These are phyloP conservation scores for Aricia artaxerxes DNA, from an alignment of 2,888 invertebrate species.

Conservation along the genomic window DNA sequence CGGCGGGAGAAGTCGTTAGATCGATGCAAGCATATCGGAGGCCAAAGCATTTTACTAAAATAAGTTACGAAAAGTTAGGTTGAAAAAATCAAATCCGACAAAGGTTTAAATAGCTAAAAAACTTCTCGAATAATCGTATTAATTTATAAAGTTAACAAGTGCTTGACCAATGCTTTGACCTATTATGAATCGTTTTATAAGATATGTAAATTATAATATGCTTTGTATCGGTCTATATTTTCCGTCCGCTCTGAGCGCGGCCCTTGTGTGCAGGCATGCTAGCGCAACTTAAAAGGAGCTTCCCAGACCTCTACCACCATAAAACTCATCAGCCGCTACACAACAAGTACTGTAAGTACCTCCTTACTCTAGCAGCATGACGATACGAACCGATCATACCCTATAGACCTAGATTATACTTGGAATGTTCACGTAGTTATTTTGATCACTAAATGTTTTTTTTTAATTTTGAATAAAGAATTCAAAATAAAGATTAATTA, in stretches of 20 bases:
- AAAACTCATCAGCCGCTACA: slow-evolving; percentile 89
- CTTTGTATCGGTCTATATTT: slow-evolving; percentile 32
- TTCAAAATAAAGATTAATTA: background rate
- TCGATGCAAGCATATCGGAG: slow-evolving; percentile 32
- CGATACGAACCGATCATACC: slow-evolving; percentile 35
- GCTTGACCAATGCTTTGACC: background rate
- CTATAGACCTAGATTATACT: slow-evolving; percentile 22
- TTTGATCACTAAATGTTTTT: background rate
- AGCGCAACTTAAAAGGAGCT: slow-evolving; percentile 93
- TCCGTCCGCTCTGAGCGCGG: slow-evolving; percentile 75
- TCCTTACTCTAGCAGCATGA: slow-evolving; percentile 54
- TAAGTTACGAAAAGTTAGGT: background rate
- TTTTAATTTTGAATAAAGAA: background rate
- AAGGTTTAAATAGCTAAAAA: background rate
- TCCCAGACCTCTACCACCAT: slow-evolving; percentile 90
- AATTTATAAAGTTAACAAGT: background rate
- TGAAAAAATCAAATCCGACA: background rate
- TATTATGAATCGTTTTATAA: background rate
- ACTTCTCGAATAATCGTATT: background rate
- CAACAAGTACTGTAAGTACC: slow-evolving; percentile 84
- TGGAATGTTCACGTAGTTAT: slow-evolving; percentile 28
- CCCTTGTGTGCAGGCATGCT: slow-evolving; percentile 89
- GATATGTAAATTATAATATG: slow-evolving; percentile 26
- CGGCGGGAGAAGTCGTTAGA: slow-evolving; percentile 26
- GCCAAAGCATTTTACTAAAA: background rate